Evolutionary conservation across 2,113 vertebrate genomes (phyloP).

Genomic region (Corythornis vintsioides): DNA sequence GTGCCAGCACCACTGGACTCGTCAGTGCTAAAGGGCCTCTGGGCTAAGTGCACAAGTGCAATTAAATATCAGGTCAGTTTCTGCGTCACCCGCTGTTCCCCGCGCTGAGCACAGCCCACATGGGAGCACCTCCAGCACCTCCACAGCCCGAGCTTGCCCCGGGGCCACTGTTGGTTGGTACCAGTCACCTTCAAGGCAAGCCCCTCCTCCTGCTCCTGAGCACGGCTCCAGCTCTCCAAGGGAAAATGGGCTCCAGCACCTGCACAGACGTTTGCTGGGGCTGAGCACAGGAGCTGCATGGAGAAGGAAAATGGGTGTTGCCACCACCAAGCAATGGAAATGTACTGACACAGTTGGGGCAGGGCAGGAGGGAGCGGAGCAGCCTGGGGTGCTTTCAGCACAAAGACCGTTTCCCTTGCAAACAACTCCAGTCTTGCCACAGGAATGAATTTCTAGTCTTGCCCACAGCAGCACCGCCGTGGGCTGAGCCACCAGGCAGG

Average conservation of each 20-base stretch:
- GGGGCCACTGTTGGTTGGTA: accelerated
- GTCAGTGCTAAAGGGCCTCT: background rate
- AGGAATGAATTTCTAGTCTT: background rate
- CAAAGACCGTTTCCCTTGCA: background rate
- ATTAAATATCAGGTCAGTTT: background rate
- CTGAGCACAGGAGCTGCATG: background rate
- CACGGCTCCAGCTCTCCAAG: background rate
- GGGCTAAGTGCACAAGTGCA: background rate
- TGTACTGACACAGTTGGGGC: background rate
- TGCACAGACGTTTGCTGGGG: background rate
- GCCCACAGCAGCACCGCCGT: background rate
- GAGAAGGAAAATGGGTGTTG: background rate
- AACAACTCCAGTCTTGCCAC: background rate
- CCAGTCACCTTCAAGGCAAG: background rate
- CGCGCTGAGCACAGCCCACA: background rate
- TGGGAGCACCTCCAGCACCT: background rate
- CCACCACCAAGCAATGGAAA: background rate
- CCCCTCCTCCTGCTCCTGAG: background rate
- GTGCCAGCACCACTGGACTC: background rate
- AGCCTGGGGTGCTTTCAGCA: background rate
- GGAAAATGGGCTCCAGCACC: background rate
- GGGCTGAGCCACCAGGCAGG: background rate
- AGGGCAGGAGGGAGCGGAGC: background rate
- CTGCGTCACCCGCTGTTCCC: accelerated
- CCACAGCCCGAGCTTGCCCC: background rate